These are phyloP conservation scores for Eulimnadia texana DNA, from an alignment of 1,140 invertebrate species.

Conservation along the genomic window DNA sequence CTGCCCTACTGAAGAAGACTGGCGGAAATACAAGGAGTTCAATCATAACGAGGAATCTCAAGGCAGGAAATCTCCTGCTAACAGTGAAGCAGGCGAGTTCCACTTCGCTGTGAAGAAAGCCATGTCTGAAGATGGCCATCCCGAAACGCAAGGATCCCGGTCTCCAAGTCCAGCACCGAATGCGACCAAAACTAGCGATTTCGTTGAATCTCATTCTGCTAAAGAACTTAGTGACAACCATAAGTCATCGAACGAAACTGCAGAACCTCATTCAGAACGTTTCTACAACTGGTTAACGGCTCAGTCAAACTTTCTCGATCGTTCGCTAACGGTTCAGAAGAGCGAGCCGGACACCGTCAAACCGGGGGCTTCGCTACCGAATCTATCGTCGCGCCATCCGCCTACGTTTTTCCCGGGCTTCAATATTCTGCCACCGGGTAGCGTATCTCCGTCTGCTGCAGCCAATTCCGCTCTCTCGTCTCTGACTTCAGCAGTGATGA, in stretches of 20 bases:
- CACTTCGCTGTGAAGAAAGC: background rate
- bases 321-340: background rate
- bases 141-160: background rate
- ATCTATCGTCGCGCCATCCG: background rate
- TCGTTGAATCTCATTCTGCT: background rate
- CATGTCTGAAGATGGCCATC: background rate
- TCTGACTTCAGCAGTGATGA: conserved; percentile 57
- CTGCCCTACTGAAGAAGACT: too few species aligned
- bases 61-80: background rate
- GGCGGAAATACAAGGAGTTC: too few species aligned
- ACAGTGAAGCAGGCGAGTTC: background rate
- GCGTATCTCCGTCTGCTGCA: background rate
- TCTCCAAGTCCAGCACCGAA: background rate
- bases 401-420: background rate
- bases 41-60: background rate
- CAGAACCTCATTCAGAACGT: background rate
- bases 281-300: background rate
- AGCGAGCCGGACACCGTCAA: background rate
- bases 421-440: background rate
- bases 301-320: background rate
- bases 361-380: background rate
- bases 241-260: background rate
- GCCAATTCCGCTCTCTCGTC: conserved; percentile 46
- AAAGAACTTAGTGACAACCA: background rate
- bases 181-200: background rate